phyloP scores from a whole-genome alignment of 2,113 vertebrate genomes.

The Scomber scombrus region DNA sequence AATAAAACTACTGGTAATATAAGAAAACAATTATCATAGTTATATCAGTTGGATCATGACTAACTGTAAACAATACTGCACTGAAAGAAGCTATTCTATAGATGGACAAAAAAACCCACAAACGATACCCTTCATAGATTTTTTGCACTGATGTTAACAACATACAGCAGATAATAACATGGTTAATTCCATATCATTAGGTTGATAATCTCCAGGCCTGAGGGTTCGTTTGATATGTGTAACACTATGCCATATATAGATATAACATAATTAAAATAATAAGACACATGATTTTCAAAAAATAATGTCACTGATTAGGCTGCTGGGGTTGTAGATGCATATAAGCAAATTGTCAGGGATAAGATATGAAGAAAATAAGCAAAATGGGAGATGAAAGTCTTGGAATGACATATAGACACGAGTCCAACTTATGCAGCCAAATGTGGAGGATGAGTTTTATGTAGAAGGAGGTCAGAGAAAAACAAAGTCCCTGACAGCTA shows the following conservation, averaged over 20 bases:
- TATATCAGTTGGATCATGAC: neutral
- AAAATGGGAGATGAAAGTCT: conserved; percentile 35
- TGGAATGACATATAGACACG: conserved; percentile 24
- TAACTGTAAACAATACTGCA: neutral
- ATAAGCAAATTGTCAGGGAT: neutral
- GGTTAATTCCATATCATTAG: conserved; percentile 35
- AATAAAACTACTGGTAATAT: no score
- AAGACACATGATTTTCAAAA: conserved; percentile 40
- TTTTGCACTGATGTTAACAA: neutral
- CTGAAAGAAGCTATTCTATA: neutral
- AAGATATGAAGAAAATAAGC: conserved; percentile 8
- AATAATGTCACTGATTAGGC: conserved; percentile 19
- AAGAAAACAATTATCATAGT: no score
- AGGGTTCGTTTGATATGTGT: conserved; percentile 27
- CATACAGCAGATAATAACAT: conserved; percentile 11
- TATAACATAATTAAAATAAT: conserved; percentile 48
- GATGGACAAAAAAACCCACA: neutral
- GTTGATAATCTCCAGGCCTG: conserved; percentile 10
- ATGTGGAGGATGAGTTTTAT: conserved; percentile 59
- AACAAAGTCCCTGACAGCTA: conserved; percentile 57
- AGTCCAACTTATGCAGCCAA: conserved; percentile 51
- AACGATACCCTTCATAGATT: neutral
- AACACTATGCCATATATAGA: neutral
- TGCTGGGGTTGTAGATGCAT: conserved; percentile 9
- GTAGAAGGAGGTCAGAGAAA: conserved; percentile 53